Base-by-base conservation (phyloP, 2,113 vertebrate genomes). In the Sylvilagus bachmani region DNA sequence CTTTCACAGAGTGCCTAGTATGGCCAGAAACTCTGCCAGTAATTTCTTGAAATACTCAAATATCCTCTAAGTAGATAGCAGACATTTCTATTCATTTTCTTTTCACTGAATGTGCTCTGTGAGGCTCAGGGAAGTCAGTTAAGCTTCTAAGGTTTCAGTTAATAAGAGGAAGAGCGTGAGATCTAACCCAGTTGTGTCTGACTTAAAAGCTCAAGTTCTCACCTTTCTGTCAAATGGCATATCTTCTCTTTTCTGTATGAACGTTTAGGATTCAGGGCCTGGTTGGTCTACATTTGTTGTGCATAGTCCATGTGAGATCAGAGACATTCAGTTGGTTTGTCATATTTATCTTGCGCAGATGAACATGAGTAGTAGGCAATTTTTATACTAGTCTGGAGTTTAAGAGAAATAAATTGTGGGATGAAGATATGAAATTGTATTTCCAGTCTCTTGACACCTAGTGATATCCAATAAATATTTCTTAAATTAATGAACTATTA, bases 401-500 rank as follows among this genome's bases (percentile, higher is more conserved):
- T 89, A 89, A 36, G 64, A 89, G 51, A 89, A 92, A 29, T 77
- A 71, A 67, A 4, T 66, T 85, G 29, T 91, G 44, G 11, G 49
- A 77, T 86, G 14, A 89, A 95, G 51, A 29, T 49, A 62, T 53
- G 21, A 19, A 89, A 97, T 51, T 83, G 31, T 62, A 82, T 79
- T 73, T 93, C 70, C 17, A 27, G 5, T 70, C 21, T 12, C 24
- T 58, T 58, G 44, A 66, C 25, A 75, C 19, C 55, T 78, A 95
- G 61, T n/a, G 79, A 71, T 78, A 36, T 2, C 4, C 69, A 78
- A 71, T 77, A 89, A 70, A 66, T 69, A 81, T 78, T 90, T 91
- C n/a, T 88, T 31, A 27, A 89, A 38, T 89, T 3, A 93, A n/a
- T 89, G n/a, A 95, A 82, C 91, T 36, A 36, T 91, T 94, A 86